Percentiles rank a stretch among this genome's conserved stretches.
phyloP scores from a whole-genome alignment of 2,888 invertebrate species.

The Corbicula japonica region DNA sequence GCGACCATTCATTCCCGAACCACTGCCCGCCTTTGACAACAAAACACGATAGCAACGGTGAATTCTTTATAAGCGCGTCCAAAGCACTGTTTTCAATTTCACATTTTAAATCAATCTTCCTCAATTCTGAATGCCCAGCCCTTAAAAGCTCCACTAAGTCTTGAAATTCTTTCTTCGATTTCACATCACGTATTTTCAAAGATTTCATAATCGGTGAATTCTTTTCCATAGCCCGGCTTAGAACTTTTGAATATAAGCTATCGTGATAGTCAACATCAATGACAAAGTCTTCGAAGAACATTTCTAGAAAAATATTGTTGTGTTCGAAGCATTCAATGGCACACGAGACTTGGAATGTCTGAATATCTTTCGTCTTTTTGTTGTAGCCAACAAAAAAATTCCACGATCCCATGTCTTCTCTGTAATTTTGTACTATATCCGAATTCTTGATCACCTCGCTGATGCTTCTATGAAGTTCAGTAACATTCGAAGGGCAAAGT shows the following conservation, averaged over 20 bases:
- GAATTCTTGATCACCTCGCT: not conserved
- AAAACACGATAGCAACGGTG: not conserved
- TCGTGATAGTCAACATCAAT: slow-evolving; percentile 1
- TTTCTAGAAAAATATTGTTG: not conserved
- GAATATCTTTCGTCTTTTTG: not conserved
- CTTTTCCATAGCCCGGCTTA: not conserved
- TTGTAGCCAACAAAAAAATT: slow-evolving; percentile 13
- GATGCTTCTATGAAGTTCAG: not conserved
- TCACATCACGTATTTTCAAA: slow-evolving; percentile 1
- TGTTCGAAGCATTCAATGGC: not conserved
- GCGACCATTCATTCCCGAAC: not conserved
- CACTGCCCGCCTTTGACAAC: slow-evolving; percentile 5
- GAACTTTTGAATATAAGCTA: not conserved
- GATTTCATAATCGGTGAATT: not conserved
- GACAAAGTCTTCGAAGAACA: not conserved
- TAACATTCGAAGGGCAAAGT: not conserved
- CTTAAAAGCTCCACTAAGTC: not conserved
- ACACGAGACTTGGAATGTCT: not conserved
- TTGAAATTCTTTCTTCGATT: not conserved
- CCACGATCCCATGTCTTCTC: slow-evolving; percentile 12
- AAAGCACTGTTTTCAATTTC: not conserved
- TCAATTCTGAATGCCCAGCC: not conserved
- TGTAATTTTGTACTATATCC: not conserved
- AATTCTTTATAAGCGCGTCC: not conserved
- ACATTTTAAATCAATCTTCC: slow-evolving; percentile 9